phyloP scores from a whole-genome alignment of 35 echinoderm and acorn worm species.

The Strongylocentrotus purpuratus region DNA sequence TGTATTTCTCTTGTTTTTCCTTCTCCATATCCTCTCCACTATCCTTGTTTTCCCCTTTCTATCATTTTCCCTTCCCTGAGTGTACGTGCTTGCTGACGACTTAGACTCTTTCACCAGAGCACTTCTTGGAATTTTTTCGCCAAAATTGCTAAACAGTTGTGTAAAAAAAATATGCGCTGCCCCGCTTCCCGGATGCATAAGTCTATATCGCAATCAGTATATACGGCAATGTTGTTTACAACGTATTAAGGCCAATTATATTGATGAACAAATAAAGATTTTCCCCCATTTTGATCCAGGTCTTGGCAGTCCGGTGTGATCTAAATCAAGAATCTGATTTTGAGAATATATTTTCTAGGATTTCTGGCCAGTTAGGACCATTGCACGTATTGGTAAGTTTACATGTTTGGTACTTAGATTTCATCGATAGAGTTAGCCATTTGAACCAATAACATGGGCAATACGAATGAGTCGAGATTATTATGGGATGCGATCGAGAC shows the following conservation, averaged over 20 bases:
- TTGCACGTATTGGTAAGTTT: neutral
- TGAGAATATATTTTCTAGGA: neutral
- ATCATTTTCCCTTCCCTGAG: no score
- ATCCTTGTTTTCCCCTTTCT: no score
- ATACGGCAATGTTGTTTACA: neutral
- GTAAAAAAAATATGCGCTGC: neutral
- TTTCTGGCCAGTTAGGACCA: neutral
- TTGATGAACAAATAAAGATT: neutral
- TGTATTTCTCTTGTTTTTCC: no score
- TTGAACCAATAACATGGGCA: neutral
- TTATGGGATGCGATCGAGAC: no score
- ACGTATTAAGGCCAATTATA: neutral
- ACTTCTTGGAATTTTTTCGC: no score
- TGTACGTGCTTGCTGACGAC: no score
- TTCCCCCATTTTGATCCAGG: neutral
- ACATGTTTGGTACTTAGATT: neutral
- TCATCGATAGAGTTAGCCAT: no score
- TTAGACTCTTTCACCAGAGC: no score
- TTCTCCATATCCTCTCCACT: no score
- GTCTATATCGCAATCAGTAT: no score
- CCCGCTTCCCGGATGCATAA: neutral
- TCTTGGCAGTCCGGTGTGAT: neutral
- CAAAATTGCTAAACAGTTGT: no score
- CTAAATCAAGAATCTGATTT: neutral
- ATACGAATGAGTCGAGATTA: neutral